phyloP scores from a whole-genome alignment of 2,113 vertebrate genomes.

The Saccopteryx leptura region DNA sequence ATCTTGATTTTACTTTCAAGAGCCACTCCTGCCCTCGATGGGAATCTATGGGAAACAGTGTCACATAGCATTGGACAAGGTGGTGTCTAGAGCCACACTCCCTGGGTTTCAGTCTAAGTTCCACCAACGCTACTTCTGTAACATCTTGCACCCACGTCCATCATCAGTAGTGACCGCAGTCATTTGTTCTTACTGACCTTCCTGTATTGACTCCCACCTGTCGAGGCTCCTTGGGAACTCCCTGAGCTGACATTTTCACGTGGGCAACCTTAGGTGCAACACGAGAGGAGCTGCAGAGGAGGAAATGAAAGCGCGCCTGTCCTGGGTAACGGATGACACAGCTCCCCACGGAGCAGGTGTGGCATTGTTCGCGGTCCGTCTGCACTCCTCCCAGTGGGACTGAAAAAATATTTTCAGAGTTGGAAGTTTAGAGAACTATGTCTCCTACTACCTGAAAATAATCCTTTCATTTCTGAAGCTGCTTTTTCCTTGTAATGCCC shows the following conservation, averaged over 20 bases:
- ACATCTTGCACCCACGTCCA: background rate
- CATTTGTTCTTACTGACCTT: background rate
- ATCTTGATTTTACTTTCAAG: background rate
- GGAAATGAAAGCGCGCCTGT: background rate
- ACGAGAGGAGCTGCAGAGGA: background rate
- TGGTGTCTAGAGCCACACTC: background rate
- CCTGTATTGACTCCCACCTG: background rate
- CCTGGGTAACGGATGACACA: background rate
- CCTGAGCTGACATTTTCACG: background rate
- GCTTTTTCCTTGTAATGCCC: background rate
- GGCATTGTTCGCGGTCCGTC: background rate
- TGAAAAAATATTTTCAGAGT: background rate
- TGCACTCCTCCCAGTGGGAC: background rate
- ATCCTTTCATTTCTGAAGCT: background rate
- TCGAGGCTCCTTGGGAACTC: background rate
- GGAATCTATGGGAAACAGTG: background rate
- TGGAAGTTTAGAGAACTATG: background rate
- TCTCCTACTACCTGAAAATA: background rate
- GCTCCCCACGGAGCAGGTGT: background rate
- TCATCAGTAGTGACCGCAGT: background rate
- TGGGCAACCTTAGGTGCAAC: background rate
- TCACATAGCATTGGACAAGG: background rate
- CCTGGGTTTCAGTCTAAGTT: background rate
- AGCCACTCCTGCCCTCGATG: background rate
- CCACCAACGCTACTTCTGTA: accelerated